Evolutionary conservation across 2,113 vertebrate genomes (phyloP).

Genomic region (Ceyx melanurus): DNA sequence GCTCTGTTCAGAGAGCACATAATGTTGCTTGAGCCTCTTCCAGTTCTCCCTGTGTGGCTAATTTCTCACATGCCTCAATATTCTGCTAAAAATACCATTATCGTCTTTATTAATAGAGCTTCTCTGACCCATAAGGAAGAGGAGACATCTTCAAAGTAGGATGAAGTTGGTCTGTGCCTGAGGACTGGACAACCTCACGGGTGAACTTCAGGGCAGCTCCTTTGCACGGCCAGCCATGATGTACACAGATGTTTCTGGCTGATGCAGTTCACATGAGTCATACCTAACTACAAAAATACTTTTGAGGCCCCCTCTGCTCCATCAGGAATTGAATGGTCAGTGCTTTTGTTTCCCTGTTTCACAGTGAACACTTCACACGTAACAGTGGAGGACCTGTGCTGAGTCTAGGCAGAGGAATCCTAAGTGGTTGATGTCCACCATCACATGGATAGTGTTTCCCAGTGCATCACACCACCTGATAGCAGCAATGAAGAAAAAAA

Average conservation of each 20-base stretch:
- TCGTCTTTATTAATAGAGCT: neutral
- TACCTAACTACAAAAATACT: neutral
- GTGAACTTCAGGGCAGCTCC: neutral
- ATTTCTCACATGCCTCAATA: neutral
- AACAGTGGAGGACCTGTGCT: neutral
- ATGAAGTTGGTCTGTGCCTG: accelerated
- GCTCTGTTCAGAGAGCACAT: neutral
- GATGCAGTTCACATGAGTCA: neutral
- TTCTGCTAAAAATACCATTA: neutral
- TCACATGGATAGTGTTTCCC: accelerated
- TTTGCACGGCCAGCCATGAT: accelerated
- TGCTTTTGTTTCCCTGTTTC: neutral
- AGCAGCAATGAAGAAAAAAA: neutral
- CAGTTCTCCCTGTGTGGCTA: neutral
- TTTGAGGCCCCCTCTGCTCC: neutral
- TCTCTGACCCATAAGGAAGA: neutral
- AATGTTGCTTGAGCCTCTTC: neutral
- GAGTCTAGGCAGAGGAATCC: neutral
- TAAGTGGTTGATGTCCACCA: neutral
- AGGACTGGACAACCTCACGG: neutral
- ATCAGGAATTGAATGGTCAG: neutral
- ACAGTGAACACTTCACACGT: neutral
- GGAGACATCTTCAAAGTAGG: neutral
- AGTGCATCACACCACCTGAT: accelerated
- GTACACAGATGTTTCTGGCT: neutral